Base-by-base conservation (phyloP, 2,113 vertebrate species). In the Podarcis muralis region DNA sequence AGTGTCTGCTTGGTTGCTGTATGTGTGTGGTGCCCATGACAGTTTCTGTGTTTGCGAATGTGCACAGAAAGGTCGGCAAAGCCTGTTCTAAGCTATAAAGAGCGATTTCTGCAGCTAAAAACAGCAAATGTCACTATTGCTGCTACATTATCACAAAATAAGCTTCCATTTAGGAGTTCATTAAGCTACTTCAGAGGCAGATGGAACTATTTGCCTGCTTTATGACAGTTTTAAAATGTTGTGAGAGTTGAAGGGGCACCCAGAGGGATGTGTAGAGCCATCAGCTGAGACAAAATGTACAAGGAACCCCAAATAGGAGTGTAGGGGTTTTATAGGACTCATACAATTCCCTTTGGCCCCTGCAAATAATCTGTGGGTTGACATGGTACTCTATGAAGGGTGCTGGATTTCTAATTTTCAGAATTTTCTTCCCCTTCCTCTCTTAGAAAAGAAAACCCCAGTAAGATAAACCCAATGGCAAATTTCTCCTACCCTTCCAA, bases 81-180 rank as follows among this genome's bases (percentile, higher is more conserved):
- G 15, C 59, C 59, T 62, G 59, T 18, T 20, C 13, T 62, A n/a
- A 25, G 0, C 3, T 65, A 43, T 7, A 15, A 2, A 78, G 0
- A 0, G 1, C 4, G 68, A 37, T 40, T 48, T 59, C 30, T 76
- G 32, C 22, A 11, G 68, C 6, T 15, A 40, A 69, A 81, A 3
- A 72, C 5, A 40, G 35, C 37, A 20, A 35, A 30, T 62, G 12
- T 81, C 48, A 74, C 68, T 35, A 57, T 7, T 35, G 16, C 13
- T 86, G 16, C 22, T 57, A n/a, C n/a, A 43, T 7, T 15, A 25
- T 13, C 59, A 74, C 30, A 88, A 16, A 43, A 32, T 65, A 53
- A 76, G 20, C 53, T 9, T 57, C 71, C 53, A 48, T 13, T 82
- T 40, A 43, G 25, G 32, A 74, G 57, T 75, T 75, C 16, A 72